These are phyloP conservation scores for Amphiprion clarkii DNA, from an alignment of 2,797 vertebrate species.

Conservation along the genomic window DNA sequence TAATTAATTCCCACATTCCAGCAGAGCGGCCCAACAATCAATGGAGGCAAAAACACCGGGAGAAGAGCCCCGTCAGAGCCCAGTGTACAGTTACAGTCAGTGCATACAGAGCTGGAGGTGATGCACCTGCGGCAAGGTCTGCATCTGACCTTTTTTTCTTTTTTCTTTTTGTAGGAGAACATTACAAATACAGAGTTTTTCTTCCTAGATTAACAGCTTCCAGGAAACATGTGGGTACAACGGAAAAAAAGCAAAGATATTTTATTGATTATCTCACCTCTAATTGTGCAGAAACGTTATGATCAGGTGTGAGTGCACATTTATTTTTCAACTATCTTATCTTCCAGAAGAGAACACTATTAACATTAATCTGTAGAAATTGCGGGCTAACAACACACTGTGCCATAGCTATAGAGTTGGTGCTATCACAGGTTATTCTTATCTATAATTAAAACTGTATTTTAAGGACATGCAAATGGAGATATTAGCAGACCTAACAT, in stretches of 20 bases:
- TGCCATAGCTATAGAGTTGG: constrained; percentile 52
- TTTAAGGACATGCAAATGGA: constrained; percentile 81
- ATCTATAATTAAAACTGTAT: constrained; percentile 85
- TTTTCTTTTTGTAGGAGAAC: background rate
- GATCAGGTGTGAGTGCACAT: constrained; percentile 30
- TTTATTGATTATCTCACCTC: constrained; percentile 1
- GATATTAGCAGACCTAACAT: constrained; percentile 80
- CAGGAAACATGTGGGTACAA: background rate
- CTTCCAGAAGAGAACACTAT: constrained; percentile 52
- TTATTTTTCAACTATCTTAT: constrained; percentile 53
- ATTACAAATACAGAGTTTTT: background rate
- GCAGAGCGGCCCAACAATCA: constrained; percentile 66
- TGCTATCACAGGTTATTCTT: constrained; percentile 75
- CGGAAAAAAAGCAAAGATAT: background rate
- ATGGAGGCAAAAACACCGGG: constrained; percentile 60
- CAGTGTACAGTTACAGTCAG: constrained; percentile 16
- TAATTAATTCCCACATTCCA: constrained; percentile 84
- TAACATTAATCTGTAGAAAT: constrained; percentile 61
- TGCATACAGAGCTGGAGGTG: constrained; percentile 35
- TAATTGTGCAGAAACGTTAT: background rate
- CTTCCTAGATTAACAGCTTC: background rate
- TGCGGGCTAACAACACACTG: constrained; percentile 54
- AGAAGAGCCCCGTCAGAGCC: constrained; percentile 34
- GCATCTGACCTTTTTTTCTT: constrained; percentile 23
- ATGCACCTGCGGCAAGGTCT: constrained; percentile 43